These are phyloP conservation scores for Monomorium pharaonis DNA, from an alignment of 1,140 invertebrate genomes.

Conservation along the genomic window DNA sequence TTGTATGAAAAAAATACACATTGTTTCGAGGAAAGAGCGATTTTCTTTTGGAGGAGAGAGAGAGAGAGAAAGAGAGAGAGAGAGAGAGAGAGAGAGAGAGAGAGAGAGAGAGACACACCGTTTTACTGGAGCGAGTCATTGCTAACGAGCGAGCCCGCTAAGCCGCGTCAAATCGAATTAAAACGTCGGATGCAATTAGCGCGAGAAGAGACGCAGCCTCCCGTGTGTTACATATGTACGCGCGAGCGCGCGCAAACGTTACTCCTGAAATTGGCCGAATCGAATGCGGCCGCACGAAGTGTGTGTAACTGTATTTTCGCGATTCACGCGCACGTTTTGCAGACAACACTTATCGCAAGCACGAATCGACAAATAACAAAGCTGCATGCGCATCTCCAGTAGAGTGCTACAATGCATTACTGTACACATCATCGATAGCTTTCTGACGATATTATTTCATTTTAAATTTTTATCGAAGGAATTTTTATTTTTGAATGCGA, in stretches of 20 bases:
- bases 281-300: not conserved
- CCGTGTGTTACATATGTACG: not conserved
- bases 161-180: conserved; percentile 57
- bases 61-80: too few relatives aligned
- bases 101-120: not conserved
- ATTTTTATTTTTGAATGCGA: not conserved
- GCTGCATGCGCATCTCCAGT: conserved; percentile 30
- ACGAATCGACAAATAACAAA: conserved; percentile 9
- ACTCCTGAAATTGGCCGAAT: conserved; percentile 40
- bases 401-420: not conserved
- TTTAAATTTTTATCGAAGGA: too few relatives aligned
- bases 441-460: not conserved
- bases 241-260: not conserved
- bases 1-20: not conserved
- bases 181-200: conserved; percentile 59
- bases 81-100: too few relatives aligned
- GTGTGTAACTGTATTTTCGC: not conserved
- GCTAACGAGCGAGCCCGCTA: conserved; percentile 45
- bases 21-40: too few relatives aligned
- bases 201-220: conserved; percentile 24
- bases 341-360: not conserved
- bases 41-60: too few relatives aligned
- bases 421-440: not conserved
- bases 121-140: not conserved
- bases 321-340: not conserved